Evolutionary conservation across 1,140 invertebrate genomes (phyloP).

Genomic region (Cherax destructor): DNA sequence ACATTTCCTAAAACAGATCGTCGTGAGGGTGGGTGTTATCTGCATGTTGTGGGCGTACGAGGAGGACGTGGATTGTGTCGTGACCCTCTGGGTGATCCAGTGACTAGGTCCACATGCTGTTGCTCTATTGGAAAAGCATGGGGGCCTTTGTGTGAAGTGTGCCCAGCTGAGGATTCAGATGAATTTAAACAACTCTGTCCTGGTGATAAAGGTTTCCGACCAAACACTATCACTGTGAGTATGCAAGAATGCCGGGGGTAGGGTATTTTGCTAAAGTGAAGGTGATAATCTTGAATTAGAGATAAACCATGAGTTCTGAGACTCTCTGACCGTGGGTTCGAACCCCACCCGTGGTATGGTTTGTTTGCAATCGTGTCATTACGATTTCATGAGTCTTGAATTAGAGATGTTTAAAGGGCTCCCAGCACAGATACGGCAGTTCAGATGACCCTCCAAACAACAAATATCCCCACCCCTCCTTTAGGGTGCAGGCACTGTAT

Average conservation of each 20-base stretch:
- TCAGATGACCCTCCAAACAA: too few species aligned
- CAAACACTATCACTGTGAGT: conserved; percentile 85
- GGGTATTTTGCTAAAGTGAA: not conserved
- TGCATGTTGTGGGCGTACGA: conserved; percentile 77
- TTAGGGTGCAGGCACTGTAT: too few species aligned
- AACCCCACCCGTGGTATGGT: too few species aligned
- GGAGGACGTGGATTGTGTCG: conserved; percentile 76
- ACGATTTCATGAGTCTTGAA: too few species aligned
- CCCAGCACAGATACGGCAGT: too few species aligned
- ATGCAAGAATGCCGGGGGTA: not conserved
- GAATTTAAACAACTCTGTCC: conserved; percentile 89
- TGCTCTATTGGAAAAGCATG: conserved; percentile 90
- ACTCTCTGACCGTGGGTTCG: too few species aligned
- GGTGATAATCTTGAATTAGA: too few species aligned
- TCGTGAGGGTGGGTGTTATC: conserved; percentile 86
- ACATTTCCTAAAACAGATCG: conserved; percentile 79
- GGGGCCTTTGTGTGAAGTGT: conserved; percentile 88
- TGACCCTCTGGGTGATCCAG: conserved; percentile 79
- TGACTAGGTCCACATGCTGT: conserved; percentile 89
- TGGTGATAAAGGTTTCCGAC: conserved; percentile 88
- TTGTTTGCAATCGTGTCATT: too few species aligned
- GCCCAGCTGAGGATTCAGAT: conserved; percentile 82
- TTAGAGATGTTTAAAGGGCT: too few species aligned
- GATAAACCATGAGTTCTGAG: too few species aligned
- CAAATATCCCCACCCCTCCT: too few species aligned